Percentiles rank a stretch among this genome's conserved stretches.
phyloP scores from a whole-genome alignment of 2,888 invertebrate genomes.

The Catocala fraxini region DNA sequence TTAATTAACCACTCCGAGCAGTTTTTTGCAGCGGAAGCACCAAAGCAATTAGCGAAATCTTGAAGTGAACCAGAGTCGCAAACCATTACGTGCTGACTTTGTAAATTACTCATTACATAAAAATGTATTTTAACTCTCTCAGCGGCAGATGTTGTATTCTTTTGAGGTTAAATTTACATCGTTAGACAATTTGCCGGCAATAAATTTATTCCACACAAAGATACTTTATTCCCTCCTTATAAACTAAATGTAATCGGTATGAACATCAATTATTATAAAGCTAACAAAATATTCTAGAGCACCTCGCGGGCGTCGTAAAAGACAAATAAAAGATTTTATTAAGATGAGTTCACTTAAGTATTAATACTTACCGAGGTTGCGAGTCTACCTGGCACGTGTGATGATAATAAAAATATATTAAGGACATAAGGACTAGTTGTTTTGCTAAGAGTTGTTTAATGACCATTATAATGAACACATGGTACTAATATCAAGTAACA shows the following conservation, averaged over 20 bases:
- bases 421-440: too few relatives aligned
- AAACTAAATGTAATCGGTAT: background rate
- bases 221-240: background rate
- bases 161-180: conserved; percentile 9
- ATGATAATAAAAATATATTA: too few relatives aligned
- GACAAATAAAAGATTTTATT: background rate
- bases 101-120: conserved; percentile 33
- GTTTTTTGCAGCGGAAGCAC: conserved; percentile 56
- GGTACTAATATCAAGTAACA: too few relatives aligned
- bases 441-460: too few relatives aligned
- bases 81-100: conserved; percentile 30
- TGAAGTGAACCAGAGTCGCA: conserved; percentile 29
- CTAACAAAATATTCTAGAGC: conserved; percentile 1
- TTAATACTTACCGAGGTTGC: too few relatives aligned
- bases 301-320: background rate
- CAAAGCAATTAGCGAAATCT: conserved; percentile 61
- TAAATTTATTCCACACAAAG: conserved; percentile 24
- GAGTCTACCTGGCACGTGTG: too few relatives aligned
- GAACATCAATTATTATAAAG: background rate
- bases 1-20: conserved; percentile 64
- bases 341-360: conserved; percentile 1
- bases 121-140: conserved; percentile 26
- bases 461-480: too few relatives aligned
- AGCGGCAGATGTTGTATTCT: conserved; percentile 14
- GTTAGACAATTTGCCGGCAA: conserved; percentile 10